phyloP scores from a whole-genome alignment of 2,888 invertebrate species.

The Clanis bilineata region DNA sequence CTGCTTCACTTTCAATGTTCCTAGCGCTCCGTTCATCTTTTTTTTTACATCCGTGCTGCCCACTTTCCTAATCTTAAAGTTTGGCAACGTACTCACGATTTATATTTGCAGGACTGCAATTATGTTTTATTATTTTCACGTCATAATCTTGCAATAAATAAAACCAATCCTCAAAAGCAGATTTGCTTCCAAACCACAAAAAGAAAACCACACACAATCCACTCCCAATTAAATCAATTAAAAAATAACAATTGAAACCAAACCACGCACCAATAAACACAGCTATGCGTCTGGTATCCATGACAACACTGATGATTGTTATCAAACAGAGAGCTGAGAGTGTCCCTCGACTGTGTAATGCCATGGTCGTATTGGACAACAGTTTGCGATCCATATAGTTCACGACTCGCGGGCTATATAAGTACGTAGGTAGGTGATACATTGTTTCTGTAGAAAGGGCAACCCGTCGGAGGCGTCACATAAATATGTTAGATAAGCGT shows the following conservation, averaged over 20 bases:
- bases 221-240: neutral
- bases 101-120: too few species aligned
- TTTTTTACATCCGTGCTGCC: too few species aligned
- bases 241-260: neutral
- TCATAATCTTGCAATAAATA: neutral
- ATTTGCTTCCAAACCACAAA: neutral
- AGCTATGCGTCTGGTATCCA: conserved; percentile 36
- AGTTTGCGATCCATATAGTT: neutral
- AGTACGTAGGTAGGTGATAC: too few species aligned
- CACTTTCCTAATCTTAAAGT: too few species aligned
- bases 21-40: too few species aligned
- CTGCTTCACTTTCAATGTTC: too few species aligned
- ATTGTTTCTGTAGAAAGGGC: too few species aligned
- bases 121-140: too few species aligned
- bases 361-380: neutral
- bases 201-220: neutral
- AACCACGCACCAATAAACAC: conserved; percentile 23
- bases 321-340: conserved; percentile 53
- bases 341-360: conserved; percentile 10
- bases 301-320: conserved; percentile 44
- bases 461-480: too few species aligned
- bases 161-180: neutral
- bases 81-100: too few species aligned
- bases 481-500: too few species aligned
- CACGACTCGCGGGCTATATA: neutral